These are phyloP conservation scores for Halictus ligatus DNA, from an alignment of 2,888 invertebrate species.

Conservation along the genomic window DNA sequence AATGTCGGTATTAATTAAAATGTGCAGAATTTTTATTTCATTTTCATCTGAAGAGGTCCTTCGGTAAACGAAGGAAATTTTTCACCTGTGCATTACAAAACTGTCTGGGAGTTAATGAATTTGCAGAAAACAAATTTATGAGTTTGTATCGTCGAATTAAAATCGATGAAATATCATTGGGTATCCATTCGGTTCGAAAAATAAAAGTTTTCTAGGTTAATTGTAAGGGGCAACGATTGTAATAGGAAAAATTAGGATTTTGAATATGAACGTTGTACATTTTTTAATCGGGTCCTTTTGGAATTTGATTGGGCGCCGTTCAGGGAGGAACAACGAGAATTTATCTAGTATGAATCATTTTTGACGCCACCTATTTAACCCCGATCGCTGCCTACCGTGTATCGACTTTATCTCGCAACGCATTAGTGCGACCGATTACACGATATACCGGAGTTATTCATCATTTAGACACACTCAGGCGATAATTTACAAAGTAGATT, in stretches of 20 bases:
- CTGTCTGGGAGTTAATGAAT: too few relatives aligned
- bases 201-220: too few relatives aligned
- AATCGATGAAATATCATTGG: too few relatives aligned
- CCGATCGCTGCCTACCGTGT: conserved; percentile 56
- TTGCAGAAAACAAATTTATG: too few relatives aligned
- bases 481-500: conserved; percentile 5
- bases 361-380: conserved; percentile 51
- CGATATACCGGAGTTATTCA: conserved; percentile 41
- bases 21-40: not conserved
- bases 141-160: too few relatives aligned
- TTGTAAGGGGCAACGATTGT: too few relatives aligned
- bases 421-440: conserved; percentile 45
- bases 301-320: not conserved
- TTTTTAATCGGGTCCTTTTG: not conserved
- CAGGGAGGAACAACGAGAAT: not conserved
- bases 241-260: not conserved
- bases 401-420: conserved; percentile 57
- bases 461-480: conserved; percentile 26
- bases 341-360: conserved; percentile 68
- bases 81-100: too few relatives aligned
- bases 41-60: not conserved
- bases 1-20: not conserved
- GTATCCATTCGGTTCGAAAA: too few relatives aligned
- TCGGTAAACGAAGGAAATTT: not conserved
- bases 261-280: not conserved